These are phyloP conservation scores for Platalea minor DNA, from an alignment of 2,797 vertebrate species.

Conservation along the genomic window DNA sequence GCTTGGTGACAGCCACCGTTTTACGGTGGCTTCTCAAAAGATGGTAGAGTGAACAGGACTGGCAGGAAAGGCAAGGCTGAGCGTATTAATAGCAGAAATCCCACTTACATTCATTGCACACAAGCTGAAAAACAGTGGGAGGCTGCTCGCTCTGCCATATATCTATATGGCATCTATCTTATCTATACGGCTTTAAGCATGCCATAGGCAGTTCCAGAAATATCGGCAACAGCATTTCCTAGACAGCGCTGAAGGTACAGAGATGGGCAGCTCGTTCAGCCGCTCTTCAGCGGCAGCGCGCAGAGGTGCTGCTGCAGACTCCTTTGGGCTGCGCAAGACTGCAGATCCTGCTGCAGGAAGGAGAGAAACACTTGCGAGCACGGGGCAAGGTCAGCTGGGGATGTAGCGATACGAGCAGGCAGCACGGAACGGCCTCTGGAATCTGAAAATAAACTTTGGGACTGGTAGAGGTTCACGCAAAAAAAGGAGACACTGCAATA, in stretches of 20 bases:
- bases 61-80: not conserved
- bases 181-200: accelerated
- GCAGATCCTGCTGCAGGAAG: not conserved
- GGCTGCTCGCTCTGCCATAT: not conserved
- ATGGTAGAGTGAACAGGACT: not conserved
- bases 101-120: not conserved
- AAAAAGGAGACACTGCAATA: conserved; percentile 20
- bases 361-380: accelerated
- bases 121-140: not conserved
- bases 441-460: not conserved
- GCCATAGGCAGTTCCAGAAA: not conserved
- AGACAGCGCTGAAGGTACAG: not conserved
- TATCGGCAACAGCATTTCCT: not conserved
- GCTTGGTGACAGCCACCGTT: not conserved
- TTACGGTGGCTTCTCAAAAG: not conserved
- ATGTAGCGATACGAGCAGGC: not conserved
- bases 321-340: not conserved
- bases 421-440: not conserved
- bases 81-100: not conserved
- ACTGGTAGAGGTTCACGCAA: not conserved
- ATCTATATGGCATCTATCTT: too few relatives aligned
- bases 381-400: not conserved
- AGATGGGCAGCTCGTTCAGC: not conserved
- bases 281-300: accelerated
- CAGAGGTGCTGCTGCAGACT: not conserved